Evolutionary conservation across 2,888 invertebrate species (phyloP), one percentile per base, ranked within the genome.

Genomic region (Heliconius ethilla): DNA sequence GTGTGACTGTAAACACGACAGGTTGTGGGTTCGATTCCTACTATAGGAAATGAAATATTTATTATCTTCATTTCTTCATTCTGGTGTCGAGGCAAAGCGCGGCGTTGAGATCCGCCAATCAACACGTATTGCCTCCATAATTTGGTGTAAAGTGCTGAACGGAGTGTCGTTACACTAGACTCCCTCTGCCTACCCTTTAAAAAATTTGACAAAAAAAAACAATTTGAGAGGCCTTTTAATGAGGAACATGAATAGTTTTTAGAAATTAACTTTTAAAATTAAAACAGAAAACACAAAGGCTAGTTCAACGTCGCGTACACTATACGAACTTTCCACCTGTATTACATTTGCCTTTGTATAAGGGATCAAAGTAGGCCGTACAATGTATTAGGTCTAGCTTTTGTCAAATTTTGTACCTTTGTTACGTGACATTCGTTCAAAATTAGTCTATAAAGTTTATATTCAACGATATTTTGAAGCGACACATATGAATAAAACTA

Each of bases 251-350:
- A 37, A 15, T 37, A 76, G 33, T 70, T 63, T 70, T 72, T 29
- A 59, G 29, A 76, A 63, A 63, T 73, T 25, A 73, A 29, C 55
- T 59, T 40, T 66, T 37, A 73, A 74, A 65, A 29, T 59, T 73
- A 27, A 37, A 59, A 73, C 73, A 73, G 67, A 77, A 77, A 77
- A 73, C 73, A 73, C 73, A 77, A 77, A 77, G 40, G 77, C 66
- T 76, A 70, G n/a, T 55, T 66, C 51, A 51, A 73, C 73, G 73
- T 40, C 77, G 51, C 55, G 70, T 55, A 66, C 66, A 72, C 66
- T 67, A 66, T 33, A 77, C 40, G 59, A 59, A 74, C 40, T 73
- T 73, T 77, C 25, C 72, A 55, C 72, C 65, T 51, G 51, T 76
- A 76, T 76, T 76, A 66, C 76, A 70, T 77, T 73, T 59, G 29